Base-by-base conservation (phyloP, 1,140 invertebrate species). In the Hylaeus anthracinus region DNA sequence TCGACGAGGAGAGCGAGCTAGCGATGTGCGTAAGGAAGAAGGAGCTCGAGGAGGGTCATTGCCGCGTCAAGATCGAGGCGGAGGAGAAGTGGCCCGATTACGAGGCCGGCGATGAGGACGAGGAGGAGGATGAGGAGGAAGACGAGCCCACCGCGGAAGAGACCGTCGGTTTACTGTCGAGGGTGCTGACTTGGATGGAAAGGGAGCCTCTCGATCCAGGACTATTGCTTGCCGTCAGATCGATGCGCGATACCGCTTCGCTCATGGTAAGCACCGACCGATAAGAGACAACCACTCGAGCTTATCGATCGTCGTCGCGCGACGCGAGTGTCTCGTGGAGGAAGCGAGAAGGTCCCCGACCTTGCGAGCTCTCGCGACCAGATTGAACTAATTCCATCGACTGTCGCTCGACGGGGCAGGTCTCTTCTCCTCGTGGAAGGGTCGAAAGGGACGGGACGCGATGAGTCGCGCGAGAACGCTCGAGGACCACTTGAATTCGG, bases 121-220 rank as follows among this genome's bases (percentile, higher is more conserved):
- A 89, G 41, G 79, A 82, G 5, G 84, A 89, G 0, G 81, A 79
- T 0, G 88, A 89, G 5, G 84, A 88, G 0, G 85, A 88, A 0
- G 85, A 85, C 26, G 83, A 84, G 10, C 93, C 93, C 0, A 90
- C 86, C 14, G 91, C 94, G 12, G 87, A 89, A 51, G 94, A 94
- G 77, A 92, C 92, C 0, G 92, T 93, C 6, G 82, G 89, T 53
- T 88, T 94, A 41, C 88, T 95, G 9, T 90, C 91, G 12, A 92
- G 92, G 58, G 94, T 94, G 37, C 89, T 95, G 12, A 81, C 90
- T 4, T 95, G 94, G 94, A 94, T 94, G 93, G 94, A 95, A 79
- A 93, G 92, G 41, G 92, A 94, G 90, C 93, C 94, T 12, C 89
- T 94, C 53, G 94, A 94, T 88, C 94, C 94, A 10, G 92, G 91